Evolutionary conservation across 2,113 vertebrate genomes (phyloP).

Genomic region (Rhinoderma darwinii): DNA sequence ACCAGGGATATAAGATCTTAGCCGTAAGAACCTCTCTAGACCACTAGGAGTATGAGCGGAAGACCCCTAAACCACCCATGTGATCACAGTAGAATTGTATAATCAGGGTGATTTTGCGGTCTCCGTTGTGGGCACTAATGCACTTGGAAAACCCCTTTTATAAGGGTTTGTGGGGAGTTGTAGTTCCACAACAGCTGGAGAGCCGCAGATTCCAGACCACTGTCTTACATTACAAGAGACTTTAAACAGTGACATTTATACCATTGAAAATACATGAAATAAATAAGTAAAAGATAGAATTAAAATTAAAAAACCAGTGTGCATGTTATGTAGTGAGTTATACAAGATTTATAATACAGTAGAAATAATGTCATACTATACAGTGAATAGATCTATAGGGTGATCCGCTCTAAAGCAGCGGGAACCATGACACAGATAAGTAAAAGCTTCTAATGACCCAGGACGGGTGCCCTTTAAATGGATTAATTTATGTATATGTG

Average conservation of each 20-base stretch:
- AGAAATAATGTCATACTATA: neutral
- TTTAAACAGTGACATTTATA: neutral
- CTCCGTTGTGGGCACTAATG: neutral
- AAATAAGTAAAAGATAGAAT: slow-evolving; percentile 7
- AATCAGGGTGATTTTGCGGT: neutral
- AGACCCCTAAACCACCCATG: neutral
- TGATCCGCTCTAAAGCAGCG: neutral
- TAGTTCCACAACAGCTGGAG: neutral
- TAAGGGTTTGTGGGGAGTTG: neutral
- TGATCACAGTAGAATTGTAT: neutral
- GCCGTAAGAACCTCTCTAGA: too few species aligned
- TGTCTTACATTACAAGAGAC: neutral
- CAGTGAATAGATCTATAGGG: neutral
- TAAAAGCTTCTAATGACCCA: neutral
- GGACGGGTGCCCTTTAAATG: neutral
- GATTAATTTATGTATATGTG: neutral
- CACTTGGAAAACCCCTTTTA: neutral
- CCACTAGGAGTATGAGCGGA: neutral
- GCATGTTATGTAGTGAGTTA: neutral
- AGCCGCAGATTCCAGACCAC: neutral
- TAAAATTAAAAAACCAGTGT: neutral
- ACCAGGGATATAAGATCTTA: too few species aligned
- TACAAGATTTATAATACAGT: neutral
- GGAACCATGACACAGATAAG: neutral
- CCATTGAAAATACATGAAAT: neutral